phyloP scores from a whole-genome alignment of 1,140 invertebrate species.

The Drosophila seguyi region DNA sequence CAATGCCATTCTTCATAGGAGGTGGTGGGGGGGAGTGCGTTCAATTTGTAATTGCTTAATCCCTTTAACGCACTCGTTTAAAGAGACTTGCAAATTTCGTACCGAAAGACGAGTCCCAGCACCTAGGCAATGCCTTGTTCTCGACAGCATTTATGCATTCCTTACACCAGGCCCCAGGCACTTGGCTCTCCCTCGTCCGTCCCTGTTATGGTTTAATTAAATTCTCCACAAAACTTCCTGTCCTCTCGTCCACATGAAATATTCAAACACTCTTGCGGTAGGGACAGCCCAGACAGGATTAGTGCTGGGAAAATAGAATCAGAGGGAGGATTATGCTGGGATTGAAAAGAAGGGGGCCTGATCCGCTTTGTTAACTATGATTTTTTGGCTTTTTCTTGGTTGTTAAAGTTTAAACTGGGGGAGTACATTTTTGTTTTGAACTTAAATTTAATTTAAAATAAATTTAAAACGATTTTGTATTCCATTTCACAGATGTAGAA shows the following conservation, averaged over 20 bases:
- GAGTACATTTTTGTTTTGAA: not conserved
- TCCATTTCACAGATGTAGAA: conserved; percentile 62
- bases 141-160: conserved; percentile 45
- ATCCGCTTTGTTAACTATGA: conserved; percentile 3
- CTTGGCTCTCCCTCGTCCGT: not conserved
- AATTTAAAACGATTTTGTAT: not conserved
- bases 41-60: not conserved
- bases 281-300: conserved; percentile 44
- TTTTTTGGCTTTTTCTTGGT: conserved; percentile 12
- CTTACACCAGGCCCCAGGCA: conserved; percentile 24
- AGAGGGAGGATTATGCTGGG: conserved; percentile 13
- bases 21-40: no score
- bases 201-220: conserved; percentile 47
- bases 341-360: not conserved
- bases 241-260: conserved; percentile 31
- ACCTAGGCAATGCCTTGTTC: no score
- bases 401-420: not conserved
- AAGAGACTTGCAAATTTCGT: not conserved
- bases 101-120: not conserved
- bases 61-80: not conserved
- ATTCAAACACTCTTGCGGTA: conserved; percentile 44
- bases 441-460: not conserved
- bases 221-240: conserved; percentile 45
- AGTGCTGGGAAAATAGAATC: conserved; percentile 35
- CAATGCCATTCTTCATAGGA: not conserved